Conservation (phyloP, 2,113 vertebrate genomes). For the Rhea americana region DNA sequence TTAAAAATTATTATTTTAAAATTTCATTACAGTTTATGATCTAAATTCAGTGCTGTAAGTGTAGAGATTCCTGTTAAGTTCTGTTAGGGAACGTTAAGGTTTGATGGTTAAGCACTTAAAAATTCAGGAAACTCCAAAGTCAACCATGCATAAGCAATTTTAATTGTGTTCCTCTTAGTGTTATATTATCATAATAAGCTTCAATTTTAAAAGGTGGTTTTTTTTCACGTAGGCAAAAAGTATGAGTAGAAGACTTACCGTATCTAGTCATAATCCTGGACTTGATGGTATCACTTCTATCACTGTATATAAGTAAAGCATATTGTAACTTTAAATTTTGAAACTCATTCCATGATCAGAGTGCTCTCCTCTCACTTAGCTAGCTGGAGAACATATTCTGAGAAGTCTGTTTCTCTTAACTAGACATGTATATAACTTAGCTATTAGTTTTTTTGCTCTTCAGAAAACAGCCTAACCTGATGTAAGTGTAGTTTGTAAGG, state of each 20-base stretch:
- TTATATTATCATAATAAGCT: not conserved
- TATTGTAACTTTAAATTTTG: not conserved
- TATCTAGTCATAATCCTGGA: not conserved
- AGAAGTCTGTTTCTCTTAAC: not conserved
- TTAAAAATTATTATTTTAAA: not conserved
- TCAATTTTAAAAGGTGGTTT: not conserved
- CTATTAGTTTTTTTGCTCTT: not conserved
- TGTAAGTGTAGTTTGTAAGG: not conserved
- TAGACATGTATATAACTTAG: not conserved
- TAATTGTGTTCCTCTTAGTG: not conserved
- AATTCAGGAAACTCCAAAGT: not conserved
- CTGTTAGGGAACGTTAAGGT: not conserved
- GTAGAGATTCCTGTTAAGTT: not conserved
- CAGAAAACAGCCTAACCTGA: not conserved
- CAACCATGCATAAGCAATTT: not conserved
- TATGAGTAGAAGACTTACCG: not conserved
- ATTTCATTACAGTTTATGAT: not conserved
- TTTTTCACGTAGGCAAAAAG: not conserved
- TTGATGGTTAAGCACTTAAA: slow-evolving; percentile 1
- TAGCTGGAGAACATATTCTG: not conserved
- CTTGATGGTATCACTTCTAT: not conserved
- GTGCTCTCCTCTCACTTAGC: not conserved
- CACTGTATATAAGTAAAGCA: not conserved
- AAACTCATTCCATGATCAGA: not conserved
- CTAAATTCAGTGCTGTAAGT: not conserved